Evolutionary conservation across 2,888 invertebrate genomes (phyloP).

Genomic region (Athalia circularis): DNA sequence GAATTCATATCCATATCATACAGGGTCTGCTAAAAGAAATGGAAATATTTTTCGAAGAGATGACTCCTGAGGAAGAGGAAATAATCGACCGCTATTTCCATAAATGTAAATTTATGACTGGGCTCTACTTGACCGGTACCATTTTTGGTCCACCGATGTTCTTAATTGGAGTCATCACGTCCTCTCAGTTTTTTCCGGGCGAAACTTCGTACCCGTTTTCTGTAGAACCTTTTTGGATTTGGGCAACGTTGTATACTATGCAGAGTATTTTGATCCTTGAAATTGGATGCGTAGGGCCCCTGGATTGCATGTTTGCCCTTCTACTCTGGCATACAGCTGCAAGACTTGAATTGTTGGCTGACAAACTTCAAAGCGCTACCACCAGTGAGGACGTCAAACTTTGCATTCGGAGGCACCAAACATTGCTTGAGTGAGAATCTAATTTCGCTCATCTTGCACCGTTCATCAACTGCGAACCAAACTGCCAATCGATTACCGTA

Average conservation of each 20-base stretch:
- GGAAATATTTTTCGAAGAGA: no score
- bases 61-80: no score
- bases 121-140: no score
- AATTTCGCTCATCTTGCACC: background rate
- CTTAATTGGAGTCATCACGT: constrained; percentile 57
- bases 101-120: no score
- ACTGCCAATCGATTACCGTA: background rate
- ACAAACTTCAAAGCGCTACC: constrained; percentile 48
- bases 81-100: no score
- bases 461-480: background rate
- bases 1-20: no score
- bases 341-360: constrained; percentile 59
- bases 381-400: constrained; percentile 48
- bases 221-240: constrained; percentile 47
- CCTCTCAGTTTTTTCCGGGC: constrained; percentile 59
- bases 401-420: constrained; percentile 59
- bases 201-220: constrained; percentile 65
- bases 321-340: constrained; percentile 62
- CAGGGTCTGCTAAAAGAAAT: no score
- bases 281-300: constrained; percentile 54
- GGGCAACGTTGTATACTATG: constrained; percentile 55
- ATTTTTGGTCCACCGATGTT: background rate
- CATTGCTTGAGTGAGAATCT: constrained; percentile 56
- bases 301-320: constrained; percentile 59
- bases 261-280: constrained; percentile 60